phyloP scores from a whole-genome alignment of 2,888 invertebrate species.

The Agrilus cyanescens region DNA sequence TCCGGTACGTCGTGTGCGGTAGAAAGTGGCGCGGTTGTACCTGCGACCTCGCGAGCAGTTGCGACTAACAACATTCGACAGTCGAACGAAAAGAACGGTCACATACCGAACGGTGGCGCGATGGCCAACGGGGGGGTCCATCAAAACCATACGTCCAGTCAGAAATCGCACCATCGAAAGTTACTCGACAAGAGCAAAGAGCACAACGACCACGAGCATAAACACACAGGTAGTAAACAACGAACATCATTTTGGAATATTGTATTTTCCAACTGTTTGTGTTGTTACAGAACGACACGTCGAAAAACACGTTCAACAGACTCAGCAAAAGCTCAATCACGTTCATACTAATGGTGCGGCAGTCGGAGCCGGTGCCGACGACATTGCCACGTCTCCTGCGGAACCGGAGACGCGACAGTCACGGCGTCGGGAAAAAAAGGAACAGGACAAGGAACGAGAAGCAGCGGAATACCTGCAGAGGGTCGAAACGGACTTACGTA shows the following conservation, averaged over 20 bases:
- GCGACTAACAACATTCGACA: slow-evolving; percentile 9
- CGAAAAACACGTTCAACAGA: slow-evolving; percentile 17
- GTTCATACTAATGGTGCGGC: slow-evolving; percentile 29
- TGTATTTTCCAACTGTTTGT: too few relatives aligned
- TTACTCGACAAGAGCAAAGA: slow-evolving; percentile 39
- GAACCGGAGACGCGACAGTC: slow-evolving; percentile 17
- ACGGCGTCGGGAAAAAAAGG: slow-evolving; percentile 30
- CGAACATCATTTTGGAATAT: slow-evolving; percentile 5
- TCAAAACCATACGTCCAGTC: slow-evolving; percentile 14
- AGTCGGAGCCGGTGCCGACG: slow-evolving; percentile 22
- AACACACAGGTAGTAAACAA: slow-evolving; percentile 14
- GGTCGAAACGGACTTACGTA: slow-evolving; percentile 60
- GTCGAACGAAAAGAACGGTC: slow-evolving; percentile 30
- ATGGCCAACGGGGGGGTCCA: slow-evolving; percentile 25
- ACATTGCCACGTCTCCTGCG: slow-evolving; percentile 7
- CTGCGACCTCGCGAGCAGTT: slow-evolving; percentile 8
- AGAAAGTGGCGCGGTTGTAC: slow-evolving; percentile 9
- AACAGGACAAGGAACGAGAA: slow-evolving; percentile 37
- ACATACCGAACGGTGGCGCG: slow-evolving; percentile 27
- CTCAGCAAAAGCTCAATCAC: slow-evolving; percentile 21
- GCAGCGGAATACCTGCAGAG: slow-evolving; percentile 43
- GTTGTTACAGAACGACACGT: slow-evolving; percentile 16
- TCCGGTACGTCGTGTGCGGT: slow-evolving; percentile 23
- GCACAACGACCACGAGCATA: slow-evolving; percentile 14
- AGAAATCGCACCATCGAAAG: slow-evolving; percentile 41